Percentiles rank a stretch among this genome's conserved stretches.
Evolutionary conservation across 2,888 invertebrate genomes (phyloP).

Genomic region (Tigriopus californicus): DNA sequence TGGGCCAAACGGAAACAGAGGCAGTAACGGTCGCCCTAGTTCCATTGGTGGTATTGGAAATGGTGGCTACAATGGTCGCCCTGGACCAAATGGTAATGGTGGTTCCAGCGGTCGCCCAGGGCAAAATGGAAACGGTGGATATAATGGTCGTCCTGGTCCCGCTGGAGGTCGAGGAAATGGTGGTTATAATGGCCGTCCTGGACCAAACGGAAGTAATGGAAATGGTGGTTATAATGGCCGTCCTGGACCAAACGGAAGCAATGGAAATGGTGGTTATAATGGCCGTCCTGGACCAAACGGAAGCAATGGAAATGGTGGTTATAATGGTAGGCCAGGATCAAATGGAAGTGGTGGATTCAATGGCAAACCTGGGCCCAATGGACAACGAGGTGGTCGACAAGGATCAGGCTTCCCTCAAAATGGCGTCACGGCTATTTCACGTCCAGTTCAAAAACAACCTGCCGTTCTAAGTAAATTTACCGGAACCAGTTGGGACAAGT

Average conservation of each 20-base stretch:
- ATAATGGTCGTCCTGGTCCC: slow-evolving; percentile 13
- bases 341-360: background rate
- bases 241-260: slow-evolving; percentile 11
- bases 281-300: slow-evolving; percentile 7
- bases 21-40: too few species aligned
- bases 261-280: slow-evolving; percentile 12
- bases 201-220: slow-evolving; percentile 8
- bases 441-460: slow-evolving; percentile 15
- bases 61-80: too few species aligned
- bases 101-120: background rate
- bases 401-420: slow-evolving; percentile 3
- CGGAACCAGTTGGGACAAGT: slow-evolving; percentile 32
- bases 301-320: slow-evolving; percentile 2
- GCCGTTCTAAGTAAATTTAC: slow-evolving; percentile 19
- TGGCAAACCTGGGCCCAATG: background rate
- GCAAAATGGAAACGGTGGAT: slow-evolving; percentile 2
- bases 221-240: slow-evolving; percentile 14
- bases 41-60: too few species aligned
- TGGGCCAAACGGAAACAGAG: too few species aligned
- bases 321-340: background rate
- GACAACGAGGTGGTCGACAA: background rate
- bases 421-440: background rate
- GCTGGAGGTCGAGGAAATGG: slow-evolving; percentile 11
- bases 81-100: too few species aligned
- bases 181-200: slow-evolving; percentile 14